Evolutionary conservation across 2,888 invertebrate species (phyloP), one percentile per base, ranked within the genome.

Genomic region (Diaperis boleti): DNA sequence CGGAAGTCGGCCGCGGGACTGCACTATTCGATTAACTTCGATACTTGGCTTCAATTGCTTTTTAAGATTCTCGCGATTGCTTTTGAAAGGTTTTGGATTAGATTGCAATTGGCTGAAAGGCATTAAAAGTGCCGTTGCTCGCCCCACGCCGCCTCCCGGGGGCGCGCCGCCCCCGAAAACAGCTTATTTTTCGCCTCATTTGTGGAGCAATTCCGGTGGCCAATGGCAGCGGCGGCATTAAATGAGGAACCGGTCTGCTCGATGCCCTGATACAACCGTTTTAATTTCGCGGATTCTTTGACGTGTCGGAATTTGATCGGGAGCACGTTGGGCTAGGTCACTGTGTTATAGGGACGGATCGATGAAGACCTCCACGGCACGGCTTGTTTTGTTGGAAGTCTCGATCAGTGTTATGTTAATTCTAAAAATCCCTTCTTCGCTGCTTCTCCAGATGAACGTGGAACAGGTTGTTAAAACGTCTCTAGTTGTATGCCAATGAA

Each of bases 101-200:
- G 79, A 80, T 81, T 78, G 80, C 80, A 80, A 80, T 81, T 79
- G 80, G 79, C 76, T 78, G 79, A 78, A 77, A 77, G 79, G 78
- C 78, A 80, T 80, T 80, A 79, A 79, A 79, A 79, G 79, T 77
- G 78, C 76, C 75, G 74, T 59, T 54, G 68, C 66, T 56, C 52
- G 57, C 66, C 61, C 69, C 60, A 50, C 54, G 67, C 64, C 62
- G 18, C 8, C 59, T 2, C 26, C 37, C 52, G 10, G 59, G 7
- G 35, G 42, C 31, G 20, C 31, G 56, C 61, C 70, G 65, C 67
- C 61, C 70, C 66, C 67, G 68, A 72, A 76, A 79, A 78, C 77
- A 78, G 79, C 79, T 79, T 79, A 81, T 81, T 81, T 81, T 78
- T 79, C 80, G 81, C 78, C 79, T 80, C 81, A 81, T 81, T 81